Percentiles rank a stretch among this genome's conserved stretches.
These are phyloP conservation scores for Riparia riparia DNA, from an alignment of 2,113 vertebrate genomes.

Conservation along the genomic window DNA sequence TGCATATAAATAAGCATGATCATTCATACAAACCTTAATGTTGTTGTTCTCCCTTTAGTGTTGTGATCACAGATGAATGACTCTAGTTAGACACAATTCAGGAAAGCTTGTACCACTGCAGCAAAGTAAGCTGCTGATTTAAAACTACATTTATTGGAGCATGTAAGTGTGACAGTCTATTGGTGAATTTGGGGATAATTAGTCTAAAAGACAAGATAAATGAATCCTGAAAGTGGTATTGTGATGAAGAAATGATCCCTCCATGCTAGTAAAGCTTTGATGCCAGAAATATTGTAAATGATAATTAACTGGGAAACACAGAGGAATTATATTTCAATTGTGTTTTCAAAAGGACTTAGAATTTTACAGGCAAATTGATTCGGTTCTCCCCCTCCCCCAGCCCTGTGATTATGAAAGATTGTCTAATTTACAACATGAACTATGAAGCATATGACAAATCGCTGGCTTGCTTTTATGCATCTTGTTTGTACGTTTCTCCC, in stretches of 20 bases:
- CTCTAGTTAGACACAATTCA: slow-evolving; percentile 83
- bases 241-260: slow-evolving; percentile 85
- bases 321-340: slow-evolving; percentile 80
- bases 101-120: slow-evolving; percentile 71
- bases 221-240: slow-evolving; percentile 91
- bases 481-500: slow-evolving; percentile 52
- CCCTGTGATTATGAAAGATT: slow-evolving; percentile 91
- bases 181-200: slow-evolving; percentile 87
- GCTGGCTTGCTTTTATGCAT: slow-evolving; percentile 82
- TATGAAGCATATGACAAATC: slow-evolving; percentile 88
- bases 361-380: slow-evolving; percentile 89
- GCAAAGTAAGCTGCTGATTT: slow-evolving; percentile 81
- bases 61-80: slow-evolving; percentile 85
- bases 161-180: slow-evolving; percentile 89
- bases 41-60: slow-evolving; percentile 79
- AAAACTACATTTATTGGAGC: slow-evolving; percentile 87
- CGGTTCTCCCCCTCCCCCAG: slow-evolving; percentile 74
- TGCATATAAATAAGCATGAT: slow-evolving; percentile 88
- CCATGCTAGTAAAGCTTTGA: slow-evolving; percentile 78
- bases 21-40: slow-evolving; percentile 78
- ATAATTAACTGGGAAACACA: slow-evolving; percentile 90
- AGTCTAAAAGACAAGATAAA: slow-evolving; percentile 97
- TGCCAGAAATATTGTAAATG: slow-evolving; percentile 91
- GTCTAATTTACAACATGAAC: slow-evolving; percentile 87
- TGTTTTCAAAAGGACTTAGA: slow-evolving; percentile 82